These are phyloP conservation scores for Galemys pyrenaicus DNA, from an alignment of 2,113 vertebrate species.

Conservation along the genomic window DNA sequence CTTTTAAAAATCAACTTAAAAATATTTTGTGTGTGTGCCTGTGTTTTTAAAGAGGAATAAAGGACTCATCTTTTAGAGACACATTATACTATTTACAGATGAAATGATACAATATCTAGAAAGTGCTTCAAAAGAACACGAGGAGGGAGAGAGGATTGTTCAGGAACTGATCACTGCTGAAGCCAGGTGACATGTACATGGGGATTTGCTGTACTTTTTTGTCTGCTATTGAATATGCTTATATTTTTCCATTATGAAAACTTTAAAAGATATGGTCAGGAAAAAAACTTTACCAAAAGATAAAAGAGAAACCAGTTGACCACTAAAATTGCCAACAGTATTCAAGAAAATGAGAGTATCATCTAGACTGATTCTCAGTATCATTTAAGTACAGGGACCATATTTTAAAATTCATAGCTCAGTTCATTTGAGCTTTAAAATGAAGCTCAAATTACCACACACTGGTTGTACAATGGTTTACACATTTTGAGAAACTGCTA, in stretches of 20 bases:
- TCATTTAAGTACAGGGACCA: neutral
- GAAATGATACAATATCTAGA: neutral
- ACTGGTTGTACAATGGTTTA: neutral
- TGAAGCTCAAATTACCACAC: neutral
- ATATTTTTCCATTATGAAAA: slow-evolving; percentile 32
- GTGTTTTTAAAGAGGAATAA: neutral
- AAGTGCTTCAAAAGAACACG: slow-evolving; percentile 33
- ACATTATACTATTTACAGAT: neutral
- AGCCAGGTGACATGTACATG: neutral
- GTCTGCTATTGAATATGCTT: neutral
- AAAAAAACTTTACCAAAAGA: neutral
- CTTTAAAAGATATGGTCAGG: neutral
- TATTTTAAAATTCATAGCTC: neutral
- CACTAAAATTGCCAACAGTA: neutral
- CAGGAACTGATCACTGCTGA: neutral
- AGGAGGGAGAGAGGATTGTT: neutral
- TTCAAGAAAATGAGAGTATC: slow-evolving; percentile 19
- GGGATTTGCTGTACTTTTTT: neutral
- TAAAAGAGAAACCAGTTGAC: neutral
- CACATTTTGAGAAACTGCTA: neutral
- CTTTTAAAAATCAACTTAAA: neutral
- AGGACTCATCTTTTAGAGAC: slow-evolving; percentile 26
- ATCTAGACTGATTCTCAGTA: neutral
- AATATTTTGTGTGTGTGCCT: neutral
- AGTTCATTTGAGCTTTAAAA: slow-evolving; percentile 40